Evolutionary conservation across 2,888 invertebrate genomes (phyloP).

Genomic region (Cryptocephalus moraei): DNA sequence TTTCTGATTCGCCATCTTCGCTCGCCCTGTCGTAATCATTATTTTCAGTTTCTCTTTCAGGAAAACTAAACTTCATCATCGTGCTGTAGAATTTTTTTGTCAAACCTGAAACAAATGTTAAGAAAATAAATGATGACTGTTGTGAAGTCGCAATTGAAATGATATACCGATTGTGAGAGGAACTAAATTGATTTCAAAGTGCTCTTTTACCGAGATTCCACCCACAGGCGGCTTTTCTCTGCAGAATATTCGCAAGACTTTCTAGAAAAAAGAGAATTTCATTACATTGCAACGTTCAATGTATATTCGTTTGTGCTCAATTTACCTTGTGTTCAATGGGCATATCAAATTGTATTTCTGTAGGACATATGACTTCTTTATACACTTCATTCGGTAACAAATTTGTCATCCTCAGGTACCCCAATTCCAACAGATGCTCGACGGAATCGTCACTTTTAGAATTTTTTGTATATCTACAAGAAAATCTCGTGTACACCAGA

Average conservation of each 20-base stretch:
- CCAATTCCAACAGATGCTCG: conserved; percentile 91
- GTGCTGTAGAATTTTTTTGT: conserved; percentile 96
- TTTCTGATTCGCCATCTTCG: conserved; percentile 42
- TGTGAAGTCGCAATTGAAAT: background rate
- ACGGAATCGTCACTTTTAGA: conserved; percentile 95
- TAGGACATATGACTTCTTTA: conserved; percentile 74
- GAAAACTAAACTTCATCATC: conserved; percentile 96
- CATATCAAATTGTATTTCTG: conserved; percentile 73
- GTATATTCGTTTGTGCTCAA: no score
- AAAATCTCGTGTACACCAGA: background rate
- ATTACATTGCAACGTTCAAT: background rate
- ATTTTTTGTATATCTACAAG: conserved; percentile 78
- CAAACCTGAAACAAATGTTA: conserved; percentile 44
- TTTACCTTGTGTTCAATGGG: conserved; percentile 75
- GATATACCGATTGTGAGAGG: conserved; percentile 74
- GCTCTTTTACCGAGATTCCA: conserved; percentile 98
- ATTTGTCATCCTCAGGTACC: conserved; percentile 92
- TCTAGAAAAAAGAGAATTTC: conserved; percentile 29
- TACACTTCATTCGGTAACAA: conserved; percentile 89
- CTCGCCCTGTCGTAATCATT: conserved; percentile 54
- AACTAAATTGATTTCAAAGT: conserved; percentile 96
- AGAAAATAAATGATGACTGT: background rate
- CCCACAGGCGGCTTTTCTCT: conserved; percentile 94
- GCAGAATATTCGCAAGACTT: conserved; percentile 89
- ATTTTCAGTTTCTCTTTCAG: conserved; percentile 81